Percentiles rank a stretch among this genome's conserved stretches.
Evolutionary conservation across 2,113 vertebrate species (phyloP).

Genomic region (Ramphastos sulfuratus): DNA sequence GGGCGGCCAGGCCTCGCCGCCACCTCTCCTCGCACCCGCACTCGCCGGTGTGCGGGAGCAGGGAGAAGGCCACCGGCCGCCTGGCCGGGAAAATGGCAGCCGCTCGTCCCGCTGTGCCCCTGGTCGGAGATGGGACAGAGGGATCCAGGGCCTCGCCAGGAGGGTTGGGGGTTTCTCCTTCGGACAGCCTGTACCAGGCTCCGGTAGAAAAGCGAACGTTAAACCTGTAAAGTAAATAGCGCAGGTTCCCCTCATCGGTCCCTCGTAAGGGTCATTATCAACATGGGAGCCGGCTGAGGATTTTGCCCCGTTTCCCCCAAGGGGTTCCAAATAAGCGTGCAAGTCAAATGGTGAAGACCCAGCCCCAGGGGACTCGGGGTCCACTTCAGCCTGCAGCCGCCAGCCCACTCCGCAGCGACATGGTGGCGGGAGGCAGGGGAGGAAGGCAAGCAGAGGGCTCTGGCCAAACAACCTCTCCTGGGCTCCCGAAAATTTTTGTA

Average conservation of each 20-base stretch:
- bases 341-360: neutral
- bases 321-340: neutral
- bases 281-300: neutral
- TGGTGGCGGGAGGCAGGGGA: too few species aligned
- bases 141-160: neutral
- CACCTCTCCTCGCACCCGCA: neutral
- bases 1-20: slow-evolving; percentile 57
- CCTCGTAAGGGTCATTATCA: neutral
- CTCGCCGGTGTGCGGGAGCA: slow-evolving; percentile 36
- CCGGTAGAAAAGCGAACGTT: neutral
- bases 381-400: neutral
- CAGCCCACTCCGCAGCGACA: rapidly evolving
- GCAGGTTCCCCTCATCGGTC: rapidly evolving
- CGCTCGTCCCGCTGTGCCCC: neutral
- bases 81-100: slow-evolving; percentile 66
- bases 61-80: slow-evolving; percentile 50
- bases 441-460: neutral
- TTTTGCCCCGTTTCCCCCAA: neutral
- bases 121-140: too few species aligned
- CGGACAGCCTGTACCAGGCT: neutral
- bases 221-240: neutral
- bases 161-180: too few species aligned
- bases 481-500: neutral
- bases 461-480: neutral
- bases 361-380: neutral